Evolutionary conservation across 2,113 vertebrate species (phyloP).

Genomic region (Hippolais icterina): DNA sequence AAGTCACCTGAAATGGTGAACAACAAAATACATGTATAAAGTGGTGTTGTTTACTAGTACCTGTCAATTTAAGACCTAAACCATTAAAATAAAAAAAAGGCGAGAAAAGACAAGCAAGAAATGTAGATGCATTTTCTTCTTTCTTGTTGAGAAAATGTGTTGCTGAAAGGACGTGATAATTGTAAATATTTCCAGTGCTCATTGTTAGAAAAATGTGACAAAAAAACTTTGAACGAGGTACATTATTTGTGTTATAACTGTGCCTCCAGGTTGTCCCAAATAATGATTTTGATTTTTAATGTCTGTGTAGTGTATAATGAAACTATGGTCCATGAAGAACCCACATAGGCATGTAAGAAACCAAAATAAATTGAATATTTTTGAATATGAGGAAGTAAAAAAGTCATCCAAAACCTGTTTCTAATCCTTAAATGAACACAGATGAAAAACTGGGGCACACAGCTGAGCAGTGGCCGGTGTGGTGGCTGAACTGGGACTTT

Average conservation of each 20-base stretch:
- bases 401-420: neutral
- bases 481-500: neutral
- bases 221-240: neutral
- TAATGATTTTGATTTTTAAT: neutral
- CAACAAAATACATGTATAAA: neutral
- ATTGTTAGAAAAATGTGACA: neutral
- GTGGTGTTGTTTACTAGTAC: neutral
- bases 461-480: neutral
- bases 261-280: neutral
- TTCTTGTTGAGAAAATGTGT: neutral
- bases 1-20: neutral
- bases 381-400: neutral
- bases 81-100: neutral
- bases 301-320: neutral
- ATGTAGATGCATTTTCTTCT: neutral
- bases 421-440: neutral
- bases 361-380: neutral
- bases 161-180: neutral
- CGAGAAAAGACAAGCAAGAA: neutral
- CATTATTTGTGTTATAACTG: neutral
- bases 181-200: neutral
- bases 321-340: neutral
- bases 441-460: neutral
- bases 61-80: neutral
- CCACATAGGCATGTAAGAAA: neutral